Conservation (phyloP, 2,113 vertebrate species). For the Megaceryle torquata region DNA sequence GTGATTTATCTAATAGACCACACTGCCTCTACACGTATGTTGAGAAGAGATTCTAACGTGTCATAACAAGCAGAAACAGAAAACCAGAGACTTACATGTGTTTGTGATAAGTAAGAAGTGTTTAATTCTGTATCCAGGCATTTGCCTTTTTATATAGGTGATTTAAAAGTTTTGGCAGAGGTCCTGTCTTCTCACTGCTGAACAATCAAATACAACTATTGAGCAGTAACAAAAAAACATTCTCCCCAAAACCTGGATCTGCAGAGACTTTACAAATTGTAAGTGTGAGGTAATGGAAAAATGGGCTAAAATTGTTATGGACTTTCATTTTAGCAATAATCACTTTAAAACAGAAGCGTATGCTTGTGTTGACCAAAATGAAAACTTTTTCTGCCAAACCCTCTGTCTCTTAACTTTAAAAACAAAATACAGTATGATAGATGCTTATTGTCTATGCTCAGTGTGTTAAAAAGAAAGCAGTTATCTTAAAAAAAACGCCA, state of each 20-base stretch:
- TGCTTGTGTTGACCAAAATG: slow-evolving; percentile 29
- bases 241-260: not conserved
- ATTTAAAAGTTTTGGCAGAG: slow-evolving; percentile 24
- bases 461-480: not conserved
- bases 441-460: not conserved
- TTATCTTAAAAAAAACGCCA: not conserved
- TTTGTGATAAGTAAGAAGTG: not conserved
- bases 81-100: slow-evolving; percentile 10
- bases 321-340: slow-evolving; percentile 16
- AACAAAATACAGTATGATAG: slow-evolving; percentile 5
- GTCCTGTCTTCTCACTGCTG: not conserved
- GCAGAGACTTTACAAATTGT: slow-evolving; percentile 18
- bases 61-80: not conserved
- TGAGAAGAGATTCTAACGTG: not conserved
- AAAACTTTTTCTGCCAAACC: slow-evolving; percentile 21
- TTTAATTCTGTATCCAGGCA: not conserved
- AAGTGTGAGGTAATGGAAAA: slow-evolving; percentile 50
- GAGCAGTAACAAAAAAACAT: slow-evolving; percentile 4
- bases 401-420: slow-evolving; percentile 22
- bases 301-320: not conserved
- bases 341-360: slow-evolving; percentile 37
- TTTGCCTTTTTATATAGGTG: slow-evolving; percentile 23
- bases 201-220: not conserved
- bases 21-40: not conserved
- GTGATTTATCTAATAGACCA: not conserved